phyloP scores from a whole-genome alignment of 1,140 invertebrate species.

The Drosophila kikkawai region DNA sequence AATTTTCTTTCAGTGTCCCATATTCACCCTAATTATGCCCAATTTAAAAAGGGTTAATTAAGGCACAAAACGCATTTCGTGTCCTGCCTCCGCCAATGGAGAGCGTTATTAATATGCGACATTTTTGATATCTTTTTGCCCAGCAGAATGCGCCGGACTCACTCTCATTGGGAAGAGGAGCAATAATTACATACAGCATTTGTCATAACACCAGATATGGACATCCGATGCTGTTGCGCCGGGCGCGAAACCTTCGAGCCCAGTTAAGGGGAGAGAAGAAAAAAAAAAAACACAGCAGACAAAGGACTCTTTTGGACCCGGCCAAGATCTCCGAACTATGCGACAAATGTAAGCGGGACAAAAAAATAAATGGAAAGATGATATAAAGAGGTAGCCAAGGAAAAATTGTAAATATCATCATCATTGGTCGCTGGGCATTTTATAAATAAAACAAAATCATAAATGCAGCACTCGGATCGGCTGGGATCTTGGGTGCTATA shows the following conservation, averaged over 20 bases:
- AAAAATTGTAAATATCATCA: slow-evolving; percentile 81
- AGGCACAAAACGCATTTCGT: slow-evolving; percentile 74
- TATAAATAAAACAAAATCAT: slow-evolving; percentile 84
- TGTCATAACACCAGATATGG: slow-evolving; percentile 85
- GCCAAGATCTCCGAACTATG: slow-evolving; percentile 62
- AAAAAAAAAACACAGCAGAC: slow-evolving; percentile 7
- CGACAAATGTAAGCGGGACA: slow-evolving; percentile 70
- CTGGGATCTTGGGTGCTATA: slow-evolving; percentile 57
- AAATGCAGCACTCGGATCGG: slow-evolving; percentile 61
- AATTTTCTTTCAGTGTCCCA: slow-evolving; percentile 51
- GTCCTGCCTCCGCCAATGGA: slow-evolving; percentile 42
- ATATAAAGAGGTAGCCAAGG: slow-evolving; percentile 33
- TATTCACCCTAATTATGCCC: slow-evolving; percentile 75
- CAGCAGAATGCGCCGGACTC: slow-evolving; percentile 44
- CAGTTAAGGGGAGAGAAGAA: background rate
- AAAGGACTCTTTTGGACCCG: slow-evolving; percentile 26
- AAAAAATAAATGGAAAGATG: slow-evolving; percentile 40
- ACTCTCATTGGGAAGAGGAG: slow-evolving; percentile 47
- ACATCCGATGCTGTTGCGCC: slow-evolving; percentile 62
- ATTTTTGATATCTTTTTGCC: slow-evolving; percentile 81
- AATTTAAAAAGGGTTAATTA: slow-evolving; percentile 85
- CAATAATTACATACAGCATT: slow-evolving; percentile 85
- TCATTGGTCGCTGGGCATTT: slow-evolving; percentile 65
- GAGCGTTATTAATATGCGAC: slow-evolving; percentile 83
- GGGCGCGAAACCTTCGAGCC: slow-evolving; percentile 58